Conservation (phyloP, 2,113 vertebrate genomes). For the Notiomystis cincta region DNA sequence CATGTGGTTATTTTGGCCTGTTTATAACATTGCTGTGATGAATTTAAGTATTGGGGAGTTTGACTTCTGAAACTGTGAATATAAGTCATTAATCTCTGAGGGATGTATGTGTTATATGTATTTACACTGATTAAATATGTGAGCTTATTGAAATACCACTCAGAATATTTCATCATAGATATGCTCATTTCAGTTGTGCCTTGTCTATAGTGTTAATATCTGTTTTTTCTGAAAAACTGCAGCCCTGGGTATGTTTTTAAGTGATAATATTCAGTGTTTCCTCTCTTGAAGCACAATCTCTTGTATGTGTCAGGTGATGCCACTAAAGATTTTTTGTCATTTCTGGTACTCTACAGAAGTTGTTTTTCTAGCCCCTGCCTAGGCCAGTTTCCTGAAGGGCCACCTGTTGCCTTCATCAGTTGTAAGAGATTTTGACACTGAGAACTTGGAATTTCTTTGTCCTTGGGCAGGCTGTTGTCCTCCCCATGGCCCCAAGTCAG, state of each 20-base stretch:
- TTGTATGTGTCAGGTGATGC: neutral
- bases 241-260: neutral
- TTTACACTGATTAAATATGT: neutral
- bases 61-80: neutral
- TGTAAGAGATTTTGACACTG: neutral
- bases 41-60: neutral
- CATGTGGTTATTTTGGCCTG: neutral
- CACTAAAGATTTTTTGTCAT: neutral
- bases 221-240: neutral
- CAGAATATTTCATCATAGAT: neutral
- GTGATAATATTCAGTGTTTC: neutral
- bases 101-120: neutral
- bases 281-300: neutral
- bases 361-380: neutral
- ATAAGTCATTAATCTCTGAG: neutral
- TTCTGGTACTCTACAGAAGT: neutral
- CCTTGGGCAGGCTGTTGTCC: neutral
- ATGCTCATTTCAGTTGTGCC: neutral
- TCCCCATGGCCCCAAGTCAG: neutral
- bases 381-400: neutral
- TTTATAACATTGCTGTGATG: neutral
- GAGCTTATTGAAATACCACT: neutral
- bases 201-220: neutral
- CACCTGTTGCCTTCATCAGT: neutral
- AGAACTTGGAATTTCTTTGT: neutral